Conservation (phyloP, 1,140 invertebrate species). For the Teleopsis dalmanni region DNA sequence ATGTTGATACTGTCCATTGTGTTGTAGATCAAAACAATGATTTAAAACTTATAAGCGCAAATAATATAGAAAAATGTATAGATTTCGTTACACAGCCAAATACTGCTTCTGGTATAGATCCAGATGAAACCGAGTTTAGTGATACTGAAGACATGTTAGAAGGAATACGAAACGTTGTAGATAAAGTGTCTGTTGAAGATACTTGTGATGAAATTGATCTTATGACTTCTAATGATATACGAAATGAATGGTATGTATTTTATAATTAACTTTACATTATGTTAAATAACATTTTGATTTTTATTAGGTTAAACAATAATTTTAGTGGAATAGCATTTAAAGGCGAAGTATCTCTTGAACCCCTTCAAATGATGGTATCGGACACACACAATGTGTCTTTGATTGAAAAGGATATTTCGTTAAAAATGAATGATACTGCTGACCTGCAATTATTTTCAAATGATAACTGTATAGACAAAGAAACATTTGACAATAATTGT, state of each 20-base stretch:
- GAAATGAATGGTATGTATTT: slow-evolving; percentile 18
- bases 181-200: slow-evolving; percentile 44
- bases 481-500: too few species aligned
- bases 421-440: too few species aligned
- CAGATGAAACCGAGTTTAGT: slow-evolving; percentile 57
- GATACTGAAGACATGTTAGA: slow-evolving; percentile 77
- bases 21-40: slow-evolving; percentile 14
- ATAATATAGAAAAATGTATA: slow-evolving; percentile 3
- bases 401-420: too few species aligned
- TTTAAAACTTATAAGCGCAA: slow-evolving; percentile 5
- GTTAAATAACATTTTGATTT: neutral
- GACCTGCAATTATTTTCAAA: too few species aligned
- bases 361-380: too few species aligned
- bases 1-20: neutral
- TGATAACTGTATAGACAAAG: too few species aligned
- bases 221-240: slow-evolving; percentile 29
- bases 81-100: slow-evolving; percentile 10
- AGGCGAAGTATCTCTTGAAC: slow-evolving; percentile 6
- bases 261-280: neutral
- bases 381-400: too few species aligned
- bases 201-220: slow-evolving; percentile 37
- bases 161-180: slow-evolving; percentile 62
- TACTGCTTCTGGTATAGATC: neutral
- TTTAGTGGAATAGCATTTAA: slow-evolving; percentile 27
- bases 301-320: slow-evolving; percentile 31